Evolutionary conservation across 2,888 invertebrate species (phyloP).

Genomic region (Drosophila testacea): DNA sequence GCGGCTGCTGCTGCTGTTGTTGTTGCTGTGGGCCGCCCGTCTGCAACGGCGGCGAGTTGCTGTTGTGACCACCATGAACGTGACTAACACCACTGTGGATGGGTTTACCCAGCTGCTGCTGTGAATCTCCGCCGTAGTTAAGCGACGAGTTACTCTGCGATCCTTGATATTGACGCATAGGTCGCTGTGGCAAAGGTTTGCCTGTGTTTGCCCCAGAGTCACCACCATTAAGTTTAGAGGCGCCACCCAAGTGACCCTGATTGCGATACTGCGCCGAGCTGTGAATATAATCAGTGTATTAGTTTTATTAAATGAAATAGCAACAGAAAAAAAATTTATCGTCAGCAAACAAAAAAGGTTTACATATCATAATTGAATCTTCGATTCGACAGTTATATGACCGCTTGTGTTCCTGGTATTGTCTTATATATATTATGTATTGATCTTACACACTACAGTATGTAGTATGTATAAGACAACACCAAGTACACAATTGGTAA

Average conservation of each 20-base stretch:
- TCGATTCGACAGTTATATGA: too few species aligned
- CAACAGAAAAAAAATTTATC: too few species aligned
- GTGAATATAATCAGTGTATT: background rate
- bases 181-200: constrained; percentile 83
- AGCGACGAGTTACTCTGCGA: constrained; percentile 78
- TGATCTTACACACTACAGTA: too few species aligned
- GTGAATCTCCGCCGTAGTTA: constrained; percentile 71
- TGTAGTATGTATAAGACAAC: too few species aligned
- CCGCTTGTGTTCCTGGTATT: too few species aligned
- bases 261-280: constrained; percentile 79
- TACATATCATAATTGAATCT: too few species aligned
- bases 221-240: constrained; percentile 84
- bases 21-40: constrained; percentile 56
- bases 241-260: constrained; percentile 74
- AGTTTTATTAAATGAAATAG: background rate
- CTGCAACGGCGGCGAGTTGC: constrained; percentile 81
- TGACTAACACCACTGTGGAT: constrained; percentile 72
- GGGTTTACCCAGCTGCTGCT: constrained; percentile 73
- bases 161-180: constrained; percentile 82
- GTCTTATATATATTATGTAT: too few species aligned
- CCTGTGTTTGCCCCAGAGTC: constrained; percentile 76
- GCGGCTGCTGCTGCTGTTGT: constrained; percentile 41
- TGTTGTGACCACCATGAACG: constrained; percentile 75
- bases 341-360: too few species aligned
- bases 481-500: too few species aligned